Evolutionary conservation across 92 coral and sea anemone species (phyloP).

Genomic region (Heliopora coerulea): DNA sequence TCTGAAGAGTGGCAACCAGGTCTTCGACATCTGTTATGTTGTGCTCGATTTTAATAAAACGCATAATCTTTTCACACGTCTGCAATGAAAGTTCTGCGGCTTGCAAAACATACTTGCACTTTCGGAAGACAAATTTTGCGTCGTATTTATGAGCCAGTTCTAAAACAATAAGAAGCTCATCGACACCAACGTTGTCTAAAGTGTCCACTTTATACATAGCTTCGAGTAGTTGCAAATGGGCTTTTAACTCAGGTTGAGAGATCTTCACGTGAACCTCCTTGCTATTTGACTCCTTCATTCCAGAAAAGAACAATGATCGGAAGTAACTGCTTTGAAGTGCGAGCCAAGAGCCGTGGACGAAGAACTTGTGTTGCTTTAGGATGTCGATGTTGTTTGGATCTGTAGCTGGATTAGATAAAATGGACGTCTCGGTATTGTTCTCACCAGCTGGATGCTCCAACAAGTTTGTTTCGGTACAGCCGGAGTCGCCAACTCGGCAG

Average conservation of each 20-base stretch:
- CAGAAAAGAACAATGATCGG: conserved; percentile 10
- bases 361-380: no score
- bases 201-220: conserved; percentile 11
- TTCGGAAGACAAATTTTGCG: background rate
- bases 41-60: background rate
- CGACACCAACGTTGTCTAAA: background rate
- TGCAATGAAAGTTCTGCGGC: background rate
- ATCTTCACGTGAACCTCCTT: conserved; percentile 16
- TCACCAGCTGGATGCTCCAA: no score
- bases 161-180: conserved; percentile 9
- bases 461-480: no score
- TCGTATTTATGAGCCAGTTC: conserved; percentile 17
- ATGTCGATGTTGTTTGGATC: no score
- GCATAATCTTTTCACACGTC: background rate
- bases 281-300: conserved; percentile 2
- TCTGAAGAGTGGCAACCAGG: background rate
- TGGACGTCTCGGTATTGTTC: no score
- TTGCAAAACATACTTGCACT: conserved; percentile 1
- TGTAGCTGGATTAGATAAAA: no score
- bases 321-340: conserved; percentile 9
- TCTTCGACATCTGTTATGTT: conserved; percentile 8
- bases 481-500: no score
- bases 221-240: conserved; percentile 1
- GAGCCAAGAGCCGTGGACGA: background rate
- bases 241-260: background rate